Evolutionary conservation across 23 tunicate species (phyloP).

Genomic region (Clavelina lepadiformis): DNA sequence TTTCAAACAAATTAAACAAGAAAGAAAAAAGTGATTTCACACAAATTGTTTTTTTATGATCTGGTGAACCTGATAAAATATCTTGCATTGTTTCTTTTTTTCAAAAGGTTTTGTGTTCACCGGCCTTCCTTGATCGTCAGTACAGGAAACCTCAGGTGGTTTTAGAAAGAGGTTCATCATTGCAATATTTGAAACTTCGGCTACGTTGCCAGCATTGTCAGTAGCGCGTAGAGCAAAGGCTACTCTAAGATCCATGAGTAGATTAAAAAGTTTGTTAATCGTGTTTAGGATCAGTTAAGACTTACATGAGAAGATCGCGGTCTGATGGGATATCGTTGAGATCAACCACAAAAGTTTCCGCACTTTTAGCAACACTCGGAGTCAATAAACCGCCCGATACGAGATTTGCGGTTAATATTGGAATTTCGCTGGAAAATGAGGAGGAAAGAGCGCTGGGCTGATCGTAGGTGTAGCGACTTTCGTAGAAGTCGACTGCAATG

Average conservation of each 20-base stretch:
- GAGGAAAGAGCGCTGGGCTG: constrained; percentile 12
- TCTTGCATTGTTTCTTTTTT: constrained; percentile 4
- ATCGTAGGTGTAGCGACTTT: constrained; percentile 42
- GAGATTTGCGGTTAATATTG: not conserved
- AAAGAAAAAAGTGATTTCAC: too few species aligned
- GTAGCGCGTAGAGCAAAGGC: constrained; percentile 17
- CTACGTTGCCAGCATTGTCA: constrained; percentile 28
- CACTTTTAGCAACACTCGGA: constrained; percentile 21
- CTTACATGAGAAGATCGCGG: constrained; percentile 17
- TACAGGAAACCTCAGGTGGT: constrained; percentile 18
- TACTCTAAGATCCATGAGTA: constrained; percentile 8
- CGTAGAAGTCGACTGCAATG: constrained; percentile 16
- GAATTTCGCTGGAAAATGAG: constrained; percentile 9
- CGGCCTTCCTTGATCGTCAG: constrained; percentile 16
- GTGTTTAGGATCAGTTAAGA: too few species aligned
- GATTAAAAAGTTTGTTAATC: not conserved
- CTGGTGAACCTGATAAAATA: constrained; percentile 32
- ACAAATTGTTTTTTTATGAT: too few species aligned
- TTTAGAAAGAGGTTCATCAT: constrained; percentile 22
- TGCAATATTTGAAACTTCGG: constrained; percentile 17
- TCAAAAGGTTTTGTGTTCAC: constrained; percentile 18
- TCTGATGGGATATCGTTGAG: constrained; percentile 24
- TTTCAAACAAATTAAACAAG: too few species aligned
- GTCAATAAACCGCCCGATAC: constrained; percentile 13
- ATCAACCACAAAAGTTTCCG: constrained; percentile 20